A percentile compares a stretch with the other conserved stretches of the same genome.
These are phyloP conservation scores for Brevimyrus niger DNA, from an alignment of 2,113 vertebrate genomes.

Conservation along the genomic window DNA sequence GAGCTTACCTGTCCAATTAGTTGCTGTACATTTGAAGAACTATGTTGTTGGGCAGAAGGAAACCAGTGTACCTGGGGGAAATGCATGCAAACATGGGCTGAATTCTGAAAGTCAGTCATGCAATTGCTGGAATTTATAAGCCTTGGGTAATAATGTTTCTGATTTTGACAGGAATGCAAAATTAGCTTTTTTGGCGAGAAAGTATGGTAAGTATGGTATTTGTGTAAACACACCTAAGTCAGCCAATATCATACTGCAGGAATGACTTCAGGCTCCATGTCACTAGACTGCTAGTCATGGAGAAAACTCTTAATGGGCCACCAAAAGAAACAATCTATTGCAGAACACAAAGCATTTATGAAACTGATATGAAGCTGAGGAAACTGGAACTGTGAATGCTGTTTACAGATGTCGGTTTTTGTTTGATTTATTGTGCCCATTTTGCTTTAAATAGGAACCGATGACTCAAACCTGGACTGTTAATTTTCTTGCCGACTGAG, in stretches of 20 bases:
- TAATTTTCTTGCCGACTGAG: constrained; percentile 21
- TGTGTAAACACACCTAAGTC: background rate
- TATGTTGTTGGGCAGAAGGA: background rate
- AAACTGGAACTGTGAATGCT: background rate
- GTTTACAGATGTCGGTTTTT: constrained; percentile 4
- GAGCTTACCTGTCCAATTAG: background rate
- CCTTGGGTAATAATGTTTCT: background rate
- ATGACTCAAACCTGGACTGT: background rate
- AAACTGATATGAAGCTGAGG: background rate
- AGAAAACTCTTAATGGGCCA: background rate
- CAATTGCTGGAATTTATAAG: background rate
- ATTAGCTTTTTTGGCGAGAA: background rate
- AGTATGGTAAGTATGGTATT: background rate
- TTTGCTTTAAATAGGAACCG: background rate
- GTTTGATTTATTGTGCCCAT: background rate
- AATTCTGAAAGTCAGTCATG: background rate
- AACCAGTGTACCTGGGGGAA: background rate
- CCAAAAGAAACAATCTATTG: background rate
- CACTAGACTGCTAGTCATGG: background rate
- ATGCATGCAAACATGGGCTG: background rate
- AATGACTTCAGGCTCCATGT: background rate
- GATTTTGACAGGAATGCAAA: background rate
- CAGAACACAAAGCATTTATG: background rate
- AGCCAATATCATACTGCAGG: background rate
- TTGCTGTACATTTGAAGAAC: background rate